Conservation (phyloP, 2,797 vertebrate genomes). For the Enteromius treurensis region DNA sequence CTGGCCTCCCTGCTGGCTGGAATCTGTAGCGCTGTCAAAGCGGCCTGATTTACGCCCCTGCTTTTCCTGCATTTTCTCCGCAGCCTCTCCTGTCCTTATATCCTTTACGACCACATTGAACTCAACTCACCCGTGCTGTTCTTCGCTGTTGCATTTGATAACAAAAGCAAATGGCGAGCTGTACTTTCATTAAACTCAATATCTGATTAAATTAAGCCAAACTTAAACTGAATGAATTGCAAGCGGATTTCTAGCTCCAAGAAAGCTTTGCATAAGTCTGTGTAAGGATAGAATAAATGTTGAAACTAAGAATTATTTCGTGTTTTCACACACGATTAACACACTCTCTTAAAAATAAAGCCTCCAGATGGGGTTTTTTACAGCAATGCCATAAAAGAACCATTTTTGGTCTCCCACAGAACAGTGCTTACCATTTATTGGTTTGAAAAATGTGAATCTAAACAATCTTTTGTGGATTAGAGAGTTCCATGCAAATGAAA, state of each 20-base stretch:
- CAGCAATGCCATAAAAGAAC: not conserved
- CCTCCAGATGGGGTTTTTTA: not conserved
- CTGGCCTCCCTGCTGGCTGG: slow-evolving; percentile 44
- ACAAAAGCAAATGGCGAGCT: not conserved
- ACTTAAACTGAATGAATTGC: not conserved
- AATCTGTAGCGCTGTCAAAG: slow-evolving; percentile 22
- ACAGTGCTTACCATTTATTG: not conserved
- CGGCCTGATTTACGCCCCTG: slow-evolving; percentile 53
- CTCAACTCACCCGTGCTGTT: not conserved
- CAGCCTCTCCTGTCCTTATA: slow-evolving; percentile 34
- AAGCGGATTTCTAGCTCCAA: not conserved
- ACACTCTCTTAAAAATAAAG: not conserved
- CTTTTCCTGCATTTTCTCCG: slow-evolving; percentile 53
- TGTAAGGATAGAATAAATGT: not conserved
- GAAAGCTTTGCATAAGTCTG: not conserved
- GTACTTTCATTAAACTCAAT: not conserved
- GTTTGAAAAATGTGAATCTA: not conserved
- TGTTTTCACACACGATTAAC: not conserved
- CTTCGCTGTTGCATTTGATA: not conserved
- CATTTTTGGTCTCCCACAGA: not conserved
- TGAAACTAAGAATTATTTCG: not conserved
- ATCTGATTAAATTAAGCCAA: not conserved
- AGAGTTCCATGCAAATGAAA: not conserved
- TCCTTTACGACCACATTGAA: not conserved
- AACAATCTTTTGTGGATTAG: not conserved